Evolutionary conservation across 1,140 invertebrate species (phyloP), one percentile per base, ranked within the genome.

Genomic region (Apocrypta bakeri): DNA sequence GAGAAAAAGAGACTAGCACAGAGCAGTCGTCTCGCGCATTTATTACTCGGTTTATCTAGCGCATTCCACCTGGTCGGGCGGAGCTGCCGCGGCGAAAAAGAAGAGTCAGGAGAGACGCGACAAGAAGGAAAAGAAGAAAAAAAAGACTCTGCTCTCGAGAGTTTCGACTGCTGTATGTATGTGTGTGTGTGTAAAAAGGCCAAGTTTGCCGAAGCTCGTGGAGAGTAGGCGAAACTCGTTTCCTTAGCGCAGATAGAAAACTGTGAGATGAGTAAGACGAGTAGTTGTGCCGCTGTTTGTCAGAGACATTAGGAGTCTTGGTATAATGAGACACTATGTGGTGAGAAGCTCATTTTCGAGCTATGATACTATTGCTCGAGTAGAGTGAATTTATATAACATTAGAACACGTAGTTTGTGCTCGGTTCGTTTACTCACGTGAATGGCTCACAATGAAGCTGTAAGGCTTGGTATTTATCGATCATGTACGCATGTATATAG

Each of bases 31-130:
- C 2, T 1, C 17, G 69, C 27, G 72, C 61, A 75, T 81, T 81
- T 81, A 81, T 81, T 81, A 81, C 72, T 75, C 25, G 63, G 72
- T 81, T 75, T 81, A 81, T 81, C 79, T 81, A 68, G 72, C 31
- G 27, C 40, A 81, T 75, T 81, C 79, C 37, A 27, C n/a, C 11
- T 75, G 69, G 63, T 29, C 7, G 29, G 21, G 31, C 61, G 24
- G 11, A 40, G 25, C 25, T 9, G 25, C 14, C 7, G 40, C 76
- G 25, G 0, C 77, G 40, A 79, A 56, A 14, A 69, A 37, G 33
- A 29, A 1, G 63, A 12, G 63, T 12, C 11, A 8, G 25, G 29
- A 68, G 29, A 68, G 64, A 29, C 14, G n/a, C n/a, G n/a, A n/a
- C 17, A 68, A 25, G 29, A 27, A 6, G 24, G 12, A 17, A 66